These are phyloP conservation scores for Achatina immaculata DNA, from an alignment of 1,140 invertebrate genomes.

Conservation along the genomic window DNA sequence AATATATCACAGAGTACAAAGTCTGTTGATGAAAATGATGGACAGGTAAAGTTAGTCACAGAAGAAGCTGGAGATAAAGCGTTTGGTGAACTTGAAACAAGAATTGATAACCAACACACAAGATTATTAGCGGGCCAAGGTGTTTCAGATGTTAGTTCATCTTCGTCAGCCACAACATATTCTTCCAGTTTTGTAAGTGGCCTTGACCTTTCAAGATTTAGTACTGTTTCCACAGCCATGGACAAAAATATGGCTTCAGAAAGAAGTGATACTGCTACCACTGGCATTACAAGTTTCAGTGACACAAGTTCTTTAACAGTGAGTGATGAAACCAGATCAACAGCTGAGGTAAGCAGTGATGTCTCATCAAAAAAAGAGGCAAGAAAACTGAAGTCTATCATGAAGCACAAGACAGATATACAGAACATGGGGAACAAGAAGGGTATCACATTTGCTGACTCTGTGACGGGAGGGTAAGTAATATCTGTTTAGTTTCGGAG, in stretches of 20 bases:
- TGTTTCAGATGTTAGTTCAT: neutral
- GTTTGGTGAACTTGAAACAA: conserved; percentile 32
- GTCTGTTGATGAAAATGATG: conserved; percentile 6
- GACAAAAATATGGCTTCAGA: too few relatives aligned
- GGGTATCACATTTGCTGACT: conserved; percentile 65
- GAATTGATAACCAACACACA: too few relatives aligned
- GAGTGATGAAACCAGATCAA: conserved; percentile 1
- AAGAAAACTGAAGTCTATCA: conserved; percentile 62
- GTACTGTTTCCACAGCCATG: too few relatives aligned
- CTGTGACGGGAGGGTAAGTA: conserved; percentile 66
- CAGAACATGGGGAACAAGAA: conserved; percentile 50
- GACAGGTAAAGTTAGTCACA: neutral
- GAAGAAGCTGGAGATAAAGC: conserved; percentile 34
- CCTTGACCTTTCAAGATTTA: too few relatives aligned
- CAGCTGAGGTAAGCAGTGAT: neutral
- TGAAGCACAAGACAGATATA: conserved; percentile 58
- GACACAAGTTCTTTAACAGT: neutral
- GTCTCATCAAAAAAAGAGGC: conserved; percentile 32
- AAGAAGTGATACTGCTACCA: too few relatives aligned
- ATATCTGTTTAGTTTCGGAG: too few relatives aligned
- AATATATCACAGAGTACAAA: conserved; percentile 35
- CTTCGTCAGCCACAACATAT: neutral
- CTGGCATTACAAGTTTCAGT: neutral
- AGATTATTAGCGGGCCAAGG: too few relatives aligned
- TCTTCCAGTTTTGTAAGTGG: neutral